Percentiles rank a stretch among this genome's conserved stretches.
These are phyloP conservation scores for Aplochiton taeniatus DNA, from an alignment of 2,797 vertebrate genomes.

Conservation along the genomic window DNA sequence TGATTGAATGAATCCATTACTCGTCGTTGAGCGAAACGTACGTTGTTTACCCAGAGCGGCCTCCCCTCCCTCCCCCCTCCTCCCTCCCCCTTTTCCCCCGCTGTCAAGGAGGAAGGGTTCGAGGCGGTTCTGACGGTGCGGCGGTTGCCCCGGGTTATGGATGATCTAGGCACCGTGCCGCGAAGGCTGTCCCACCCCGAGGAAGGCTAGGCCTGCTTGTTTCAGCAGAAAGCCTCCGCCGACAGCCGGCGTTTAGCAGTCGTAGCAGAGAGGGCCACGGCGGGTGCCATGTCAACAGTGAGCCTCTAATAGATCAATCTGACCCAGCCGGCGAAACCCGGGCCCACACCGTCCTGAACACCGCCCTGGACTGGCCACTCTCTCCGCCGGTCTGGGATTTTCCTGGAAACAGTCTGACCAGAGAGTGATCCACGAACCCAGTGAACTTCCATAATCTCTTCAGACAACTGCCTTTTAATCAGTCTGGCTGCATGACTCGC, in stretches of 20 bases:
- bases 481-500: too few species aligned
- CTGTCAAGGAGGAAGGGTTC: conserved; percentile 17
- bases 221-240: conserved; percentile 65
- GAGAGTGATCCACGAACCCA: conserved; percentile 6
- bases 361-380: conserved; percentile 14
- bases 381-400: conserved; percentile 33
- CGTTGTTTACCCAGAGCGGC: conserved; percentile 48
- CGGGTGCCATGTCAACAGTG: conserved; percentile 56
- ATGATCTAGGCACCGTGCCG: conserved; percentile 49
- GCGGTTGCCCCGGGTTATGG: conserved; percentile 62
- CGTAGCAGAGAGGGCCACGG: conserved; percentile 51
- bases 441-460: too few species aligned
- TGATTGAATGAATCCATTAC: conserved; percentile 67
- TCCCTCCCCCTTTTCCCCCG: conserved; percentile 6
- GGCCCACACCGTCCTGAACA: conserved; percentile 54
- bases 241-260: conserved; percentile 56
- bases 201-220: conserved; percentile 57
- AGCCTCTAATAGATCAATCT: conserved; percentile 64
- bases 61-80: neutral
- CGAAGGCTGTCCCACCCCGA: conserved; percentile 51
- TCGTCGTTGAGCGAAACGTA: conserved; percentile 43
- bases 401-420: conserved; percentile 2
- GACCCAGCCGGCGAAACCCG: conserved; percentile 55
- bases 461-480: too few species aligned
- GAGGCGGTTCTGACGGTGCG: conserved; percentile 48